Percentiles rank a stretch among this genome's conserved stretches.
Conservation (phyloP, 1,140 invertebrate genomes). For the Campoletis sonorensis region DNA sequence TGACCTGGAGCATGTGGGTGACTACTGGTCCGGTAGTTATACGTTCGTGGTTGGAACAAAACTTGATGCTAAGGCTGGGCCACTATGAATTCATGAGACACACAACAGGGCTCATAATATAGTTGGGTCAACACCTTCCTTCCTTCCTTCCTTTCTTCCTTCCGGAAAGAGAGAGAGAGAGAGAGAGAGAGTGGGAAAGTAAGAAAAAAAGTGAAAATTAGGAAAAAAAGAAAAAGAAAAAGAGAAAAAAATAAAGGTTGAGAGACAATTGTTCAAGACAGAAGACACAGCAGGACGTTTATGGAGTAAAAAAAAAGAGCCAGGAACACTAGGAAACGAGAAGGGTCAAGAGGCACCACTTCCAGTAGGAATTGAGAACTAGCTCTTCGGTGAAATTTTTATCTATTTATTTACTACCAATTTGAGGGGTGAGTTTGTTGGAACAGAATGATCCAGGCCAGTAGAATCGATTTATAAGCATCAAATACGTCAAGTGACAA, state of each 20-base stretch:
- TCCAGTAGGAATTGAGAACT: too few species aligned
- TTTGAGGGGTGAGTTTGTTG: too few species aligned
- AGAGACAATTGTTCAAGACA: too few species aligned
- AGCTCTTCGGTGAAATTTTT: too few species aligned
- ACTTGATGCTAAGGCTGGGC: not conserved
- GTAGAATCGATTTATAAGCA: not conserved
- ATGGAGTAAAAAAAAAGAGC: too few species aligned
- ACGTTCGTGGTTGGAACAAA: not conserved
- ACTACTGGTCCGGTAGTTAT: not conserved
- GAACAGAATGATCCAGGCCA: too few species aligned
- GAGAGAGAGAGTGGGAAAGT: not conserved
- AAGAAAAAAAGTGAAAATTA: too few species aligned
- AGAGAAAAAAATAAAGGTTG: too few species aligned
- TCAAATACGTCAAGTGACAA: not conserved
- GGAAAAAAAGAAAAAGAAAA: not conserved
- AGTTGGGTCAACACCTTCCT: not conserved
- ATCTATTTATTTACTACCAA: too few species aligned
- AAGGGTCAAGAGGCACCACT: too few species aligned
- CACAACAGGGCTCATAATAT: not conserved
- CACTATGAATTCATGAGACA: constrained; percentile 19
- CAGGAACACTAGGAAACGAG: too few species aligned
- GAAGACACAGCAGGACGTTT: too few species aligned
- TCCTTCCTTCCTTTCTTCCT: not conserved
- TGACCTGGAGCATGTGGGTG: not conserved
- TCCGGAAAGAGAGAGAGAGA: not conserved